phyloP scores from a whole-genome alignment of 1,140 invertebrate genomes.

The Apolygus lucorum region DNA sequence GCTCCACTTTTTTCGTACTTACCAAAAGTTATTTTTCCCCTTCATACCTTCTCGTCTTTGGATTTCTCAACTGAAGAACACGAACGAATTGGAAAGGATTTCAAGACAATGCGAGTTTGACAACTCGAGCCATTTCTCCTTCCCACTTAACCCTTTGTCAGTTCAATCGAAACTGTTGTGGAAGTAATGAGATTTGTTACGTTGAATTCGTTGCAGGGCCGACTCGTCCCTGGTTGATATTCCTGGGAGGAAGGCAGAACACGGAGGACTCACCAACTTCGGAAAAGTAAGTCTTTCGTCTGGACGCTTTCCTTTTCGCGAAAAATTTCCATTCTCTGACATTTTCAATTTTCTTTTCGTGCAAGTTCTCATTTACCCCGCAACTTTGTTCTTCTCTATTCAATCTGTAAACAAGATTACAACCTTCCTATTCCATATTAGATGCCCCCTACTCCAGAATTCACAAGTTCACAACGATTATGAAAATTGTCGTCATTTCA shows the following conservation, averaged over 20 bases:
- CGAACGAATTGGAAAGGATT: no score
- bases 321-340: constrained; percentile 2
- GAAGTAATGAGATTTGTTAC: constrained; percentile 3
- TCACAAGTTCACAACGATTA: no score
- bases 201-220: constrained; percentile 41
- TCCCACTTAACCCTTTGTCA: no score
- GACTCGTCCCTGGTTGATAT: constrained; percentile 55
- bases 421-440: background rate
- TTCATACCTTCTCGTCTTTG: no score
- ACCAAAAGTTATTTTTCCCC: no score
- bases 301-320: background rate
- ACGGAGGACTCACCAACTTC: constrained; percentile 55
- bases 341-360: background rate
- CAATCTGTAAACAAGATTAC: background rate
- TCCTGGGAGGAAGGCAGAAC: constrained; percentile 47
- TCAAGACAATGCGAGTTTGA: no score
- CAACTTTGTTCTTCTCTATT: background rate
- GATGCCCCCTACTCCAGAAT: no score
- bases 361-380: background rate
- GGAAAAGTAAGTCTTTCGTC: constrained; percentile 51
- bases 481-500: no score
- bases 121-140: no score
- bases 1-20: no score
- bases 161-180: no score
- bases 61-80: no score